phyloP scores from a whole-genome alignment of 2,113 vertebrate genomes.

The Phaethornis superciliosus region DNA sequence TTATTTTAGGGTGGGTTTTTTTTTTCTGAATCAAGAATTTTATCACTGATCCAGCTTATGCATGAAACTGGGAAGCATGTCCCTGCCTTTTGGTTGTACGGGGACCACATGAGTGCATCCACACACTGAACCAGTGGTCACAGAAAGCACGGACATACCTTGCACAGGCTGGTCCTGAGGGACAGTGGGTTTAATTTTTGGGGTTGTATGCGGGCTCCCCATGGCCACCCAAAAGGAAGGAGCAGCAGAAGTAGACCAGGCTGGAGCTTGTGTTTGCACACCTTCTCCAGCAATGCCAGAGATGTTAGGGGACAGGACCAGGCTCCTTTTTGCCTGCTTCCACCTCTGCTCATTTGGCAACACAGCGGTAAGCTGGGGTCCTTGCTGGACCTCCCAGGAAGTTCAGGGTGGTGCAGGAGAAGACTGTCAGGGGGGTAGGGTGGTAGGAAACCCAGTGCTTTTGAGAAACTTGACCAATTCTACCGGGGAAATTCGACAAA shows the following conservation, averaged over 20 bases:
- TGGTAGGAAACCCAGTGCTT: background rate
- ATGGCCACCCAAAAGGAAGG: background rate
- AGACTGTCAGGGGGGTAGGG: background rate
- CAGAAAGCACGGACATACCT: background rate
- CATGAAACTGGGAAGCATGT: background rate
- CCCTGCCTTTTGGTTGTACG: background rate
- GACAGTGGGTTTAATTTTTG: background rate
- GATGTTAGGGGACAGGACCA: background rate
- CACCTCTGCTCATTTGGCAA: background rate
- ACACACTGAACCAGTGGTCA: background rate
- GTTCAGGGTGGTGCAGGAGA: background rate
- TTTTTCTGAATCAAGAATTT: background rate
- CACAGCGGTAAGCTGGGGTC: background rate
- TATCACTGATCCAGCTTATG: background rate
- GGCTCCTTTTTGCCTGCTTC: background rate
- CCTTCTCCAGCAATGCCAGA: background rate
- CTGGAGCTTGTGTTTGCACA: rapidly evolving
- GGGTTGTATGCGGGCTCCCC: background rate
- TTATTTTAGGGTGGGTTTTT: background rate
- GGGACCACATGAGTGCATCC: background rate
- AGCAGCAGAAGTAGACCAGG: background rate
- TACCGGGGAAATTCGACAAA: background rate
- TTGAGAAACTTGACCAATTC: background rate
- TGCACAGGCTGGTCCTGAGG: background rate
- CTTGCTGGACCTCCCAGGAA: background rate